Percentiles rank a stretch among this genome's conserved stretches.
phyloP scores from a whole-genome alignment of 2,113 vertebrate species.

The Butastur rufipennis region DNA sequence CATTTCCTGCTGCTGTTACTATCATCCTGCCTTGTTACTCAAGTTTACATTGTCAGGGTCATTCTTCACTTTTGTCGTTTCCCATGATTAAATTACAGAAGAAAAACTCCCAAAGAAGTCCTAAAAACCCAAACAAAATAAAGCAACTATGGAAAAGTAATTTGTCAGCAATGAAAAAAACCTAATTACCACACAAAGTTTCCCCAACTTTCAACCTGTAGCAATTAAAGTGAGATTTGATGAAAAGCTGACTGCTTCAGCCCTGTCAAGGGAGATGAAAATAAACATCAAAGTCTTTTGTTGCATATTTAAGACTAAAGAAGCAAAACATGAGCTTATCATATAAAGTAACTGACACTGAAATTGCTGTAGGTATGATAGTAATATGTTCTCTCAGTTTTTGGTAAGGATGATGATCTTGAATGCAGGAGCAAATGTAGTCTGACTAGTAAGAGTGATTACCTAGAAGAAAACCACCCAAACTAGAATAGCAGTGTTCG shows the following conservation, averaged over 20 bases:
- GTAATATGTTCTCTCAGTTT: background rate
- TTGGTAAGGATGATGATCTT: background rate
- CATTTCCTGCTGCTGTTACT: background rate
- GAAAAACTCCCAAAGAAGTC: background rate
- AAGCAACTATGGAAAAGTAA: background rate
- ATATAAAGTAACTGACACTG: background rate
- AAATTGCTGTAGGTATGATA: background rate
- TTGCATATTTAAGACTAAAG: background rate
- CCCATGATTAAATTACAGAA: background rate
- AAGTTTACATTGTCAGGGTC: background rate
- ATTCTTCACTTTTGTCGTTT: background rate
- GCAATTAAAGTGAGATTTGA: background rate
- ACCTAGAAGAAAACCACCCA: background rate
- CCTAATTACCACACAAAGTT: background rate
- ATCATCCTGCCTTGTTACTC: background rate
- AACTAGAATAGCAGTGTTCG: background rate
- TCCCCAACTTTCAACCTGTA: background rate
- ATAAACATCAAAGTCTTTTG: background rate
- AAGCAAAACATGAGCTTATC: background rate
- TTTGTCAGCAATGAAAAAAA: background rate
- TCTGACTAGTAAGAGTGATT: background rate
- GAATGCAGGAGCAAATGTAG: background rate
- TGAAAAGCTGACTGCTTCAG: background rate
- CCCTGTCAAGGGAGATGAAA: background rate
- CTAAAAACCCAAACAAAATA: background rate